These are phyloP conservation scores for Hanleya hanleyi DNA, from an alignment of 2,888 invertebrate genomes.

Conservation along the genomic window DNA sequence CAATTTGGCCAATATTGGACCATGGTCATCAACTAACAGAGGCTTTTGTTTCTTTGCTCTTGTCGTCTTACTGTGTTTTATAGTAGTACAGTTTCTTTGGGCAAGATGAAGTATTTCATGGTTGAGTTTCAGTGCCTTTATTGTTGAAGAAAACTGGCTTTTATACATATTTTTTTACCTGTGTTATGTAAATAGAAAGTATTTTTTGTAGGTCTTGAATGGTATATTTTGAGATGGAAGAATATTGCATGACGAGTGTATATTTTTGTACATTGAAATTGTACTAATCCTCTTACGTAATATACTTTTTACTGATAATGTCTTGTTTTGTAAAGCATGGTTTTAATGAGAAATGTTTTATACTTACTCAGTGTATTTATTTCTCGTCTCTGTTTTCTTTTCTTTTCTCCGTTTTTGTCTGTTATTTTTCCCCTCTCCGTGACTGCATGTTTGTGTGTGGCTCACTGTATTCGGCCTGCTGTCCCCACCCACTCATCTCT, in stretches of 20 bases:
- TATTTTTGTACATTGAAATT: too few relatives aligned
- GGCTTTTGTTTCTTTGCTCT: constrained; percentile 68
- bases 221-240: too few relatives aligned
- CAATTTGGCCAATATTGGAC: too few relatives aligned
- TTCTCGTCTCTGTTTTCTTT: background rate
- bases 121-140: background rate
- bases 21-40: constrained; percentile 47
- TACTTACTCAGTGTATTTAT: background rate
- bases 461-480: background rate
- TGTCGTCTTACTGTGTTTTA: constrained; percentile 53
- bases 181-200: too few relatives aligned
- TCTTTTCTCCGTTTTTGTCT: background rate
- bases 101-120: background rate
- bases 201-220: too few relatives aligned
- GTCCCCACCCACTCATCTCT: background rate
- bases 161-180: too few relatives aligned
- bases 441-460: constrained; percentile 6
- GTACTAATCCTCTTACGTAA: too few relatives aligned
- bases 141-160: background rate
- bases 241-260: too few relatives aligned
- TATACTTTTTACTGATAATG: background rate
- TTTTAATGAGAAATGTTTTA: background rate
- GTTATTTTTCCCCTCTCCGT: background rate
- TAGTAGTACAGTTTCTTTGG: constrained; percentile 45
- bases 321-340: background rate